Conservation (phyloP, 2,797 vertebrate genomes). For the Gouania willdenowi region DNA sequence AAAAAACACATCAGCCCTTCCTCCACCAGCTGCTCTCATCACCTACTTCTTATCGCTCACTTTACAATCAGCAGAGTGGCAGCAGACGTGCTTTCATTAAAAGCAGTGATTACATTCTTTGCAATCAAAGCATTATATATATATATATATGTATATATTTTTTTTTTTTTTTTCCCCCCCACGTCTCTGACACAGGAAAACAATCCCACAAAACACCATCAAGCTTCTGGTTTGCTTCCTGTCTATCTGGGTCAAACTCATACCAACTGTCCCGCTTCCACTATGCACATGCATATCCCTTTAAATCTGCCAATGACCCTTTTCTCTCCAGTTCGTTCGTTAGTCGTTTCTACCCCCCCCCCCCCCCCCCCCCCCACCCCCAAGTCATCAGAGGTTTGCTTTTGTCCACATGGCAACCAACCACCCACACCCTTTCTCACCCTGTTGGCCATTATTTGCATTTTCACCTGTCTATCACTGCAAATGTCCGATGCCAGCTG, state of each 20-base stretch:
- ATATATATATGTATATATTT: too few relatives aligned
- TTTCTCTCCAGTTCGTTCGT: slow-evolving; percentile 19
- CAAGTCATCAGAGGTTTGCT: not conserved
- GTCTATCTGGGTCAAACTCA: slow-evolving; percentile 67
- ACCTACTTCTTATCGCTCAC: slow-evolving; percentile 16
- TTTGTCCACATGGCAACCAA: not conserved
- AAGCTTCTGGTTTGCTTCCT: slow-evolving; percentile 33
- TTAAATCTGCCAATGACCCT: slow-evolving; percentile 55
- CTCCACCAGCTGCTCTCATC: slow-evolving; percentile 14
- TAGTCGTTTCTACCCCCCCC: too few relatives aligned
- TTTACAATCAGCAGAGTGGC: not conserved
- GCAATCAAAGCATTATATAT: not conserved
- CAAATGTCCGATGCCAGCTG: not conserved
- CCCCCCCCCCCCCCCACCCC: too few relatives aligned
- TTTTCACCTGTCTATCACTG: not conserved
- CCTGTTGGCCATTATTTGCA: not conserved
- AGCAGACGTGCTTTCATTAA: slow-evolving; percentile 6
- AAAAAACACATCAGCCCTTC: slow-evolving; percentile 17
- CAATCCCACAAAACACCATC: slow-evolving; percentile 1
- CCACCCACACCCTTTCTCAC: not conserved
- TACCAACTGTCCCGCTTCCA: slow-evolving; percentile 58
- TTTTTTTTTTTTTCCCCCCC: too few relatives aligned
- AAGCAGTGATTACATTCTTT: not conserved
- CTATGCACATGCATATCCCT: slow-evolving; percentile 45
- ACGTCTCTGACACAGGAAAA: too few relatives aligned